Base-by-base conservation (phyloP, 2,113 vertebrate species). In the Australoheros scitulus region DNA sequence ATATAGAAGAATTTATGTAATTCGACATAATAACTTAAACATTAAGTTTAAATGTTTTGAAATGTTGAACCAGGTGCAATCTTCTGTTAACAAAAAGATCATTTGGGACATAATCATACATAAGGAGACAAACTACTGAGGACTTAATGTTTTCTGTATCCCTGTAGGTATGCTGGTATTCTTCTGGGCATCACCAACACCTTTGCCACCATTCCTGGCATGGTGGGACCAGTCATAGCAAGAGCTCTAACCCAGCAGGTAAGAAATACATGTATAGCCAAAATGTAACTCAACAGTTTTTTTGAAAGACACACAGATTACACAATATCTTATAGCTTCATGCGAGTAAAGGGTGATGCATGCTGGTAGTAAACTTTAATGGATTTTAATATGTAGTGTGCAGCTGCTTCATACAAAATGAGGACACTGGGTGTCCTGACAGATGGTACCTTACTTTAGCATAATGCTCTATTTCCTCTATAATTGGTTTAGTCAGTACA, bases 101-200 rank as follows among this genome's bases (percentile, higher is more conserved):
- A 55, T 55, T 72, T 72, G 13, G 50, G 18, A 26, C 0, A 9
- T 52, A 9, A 72, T 26, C 43, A 72, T 13, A 47, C 38, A 6
- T 38, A 14, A 47, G 26, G 41, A 68, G 22, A 70, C 3, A 18
- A 55, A n/a, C 15, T 24, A 56, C 3, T 81, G 17, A 61, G 29
- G 34, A 32, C 22, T 24, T 22, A 17, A 18, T 58, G 17, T 9
- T 57, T 57, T 20, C 5, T 55, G 7, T 82, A 8, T 90, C 7
- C 87, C 18, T 34, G 7, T 24, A 99, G 98, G 24, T 99, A 97
- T 91, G 98, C 98, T 55, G 98, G 98, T 13, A 97, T 99, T 85
- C 96, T 99, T 50, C 96, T 99, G 86, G 98, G 98, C 85, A 99
- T 99, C 93, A 99, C 98, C 90, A 99, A 99, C 93, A 96, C 98